Evolutionary conservation across 2,113 vertebrate species (phyloP), one percentile per base, ranked within the genome.

Genomic region (Butorides virescens): DNA sequence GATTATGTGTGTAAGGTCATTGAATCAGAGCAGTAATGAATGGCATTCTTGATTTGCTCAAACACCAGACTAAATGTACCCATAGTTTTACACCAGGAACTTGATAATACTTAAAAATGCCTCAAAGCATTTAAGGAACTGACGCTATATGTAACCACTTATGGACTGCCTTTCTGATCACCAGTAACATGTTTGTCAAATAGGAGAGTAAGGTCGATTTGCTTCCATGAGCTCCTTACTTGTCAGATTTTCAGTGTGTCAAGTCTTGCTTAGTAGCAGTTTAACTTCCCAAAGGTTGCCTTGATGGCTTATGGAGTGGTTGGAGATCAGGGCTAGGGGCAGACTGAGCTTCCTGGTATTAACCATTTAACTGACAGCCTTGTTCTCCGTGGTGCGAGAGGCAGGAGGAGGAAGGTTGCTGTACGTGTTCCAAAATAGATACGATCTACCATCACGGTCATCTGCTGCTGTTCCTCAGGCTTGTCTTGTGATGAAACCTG

Each of bases 1-100:
- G 98, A 98, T 98, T 97, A 95, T 70, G 71, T 95, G 89, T 96
- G 91, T 93, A 97, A 97, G 90, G 94, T 90, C 95, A 92, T 95
- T 94, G 95, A 96, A 92, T 96, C 81, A 67, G 92, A 96, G 86
- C 73, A 70, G 79, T 93, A 94, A 98, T 95, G 75, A 97, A 94
- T 92, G 93, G 67, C 81, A 88, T 59, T 95, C 74, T 62, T 77
- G 83, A 92, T 88, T 88, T 88, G 84, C 76, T 96, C 83, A 50
- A 55, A 81, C 19, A 58, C 76, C 61, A 63, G 89, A 30, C 32
- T 68, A 91, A 97, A 92, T 61, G 71, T 82, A 72, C 75, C 74
- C 46, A 7, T 30, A 86, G 88, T 62, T 92, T 86, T 95, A 85
- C 77, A 79, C 34, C 67, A 95, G 92, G 65, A 97, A 70, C 71